Base-by-base conservation (phyloP, 2,113 vertebrate species). In the Spea bombifrons region DNA sequence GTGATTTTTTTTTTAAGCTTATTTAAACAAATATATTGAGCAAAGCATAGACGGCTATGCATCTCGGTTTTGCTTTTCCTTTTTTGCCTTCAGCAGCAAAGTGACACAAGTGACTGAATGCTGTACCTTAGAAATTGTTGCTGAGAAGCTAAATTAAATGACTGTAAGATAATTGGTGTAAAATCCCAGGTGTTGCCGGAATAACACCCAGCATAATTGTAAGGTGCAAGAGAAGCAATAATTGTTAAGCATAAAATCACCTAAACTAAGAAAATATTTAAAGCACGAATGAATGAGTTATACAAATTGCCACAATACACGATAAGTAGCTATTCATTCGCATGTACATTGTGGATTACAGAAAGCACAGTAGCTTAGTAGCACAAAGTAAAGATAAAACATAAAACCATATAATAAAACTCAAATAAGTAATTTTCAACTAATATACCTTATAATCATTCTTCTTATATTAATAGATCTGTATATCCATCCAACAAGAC, bases 111-210 rank as follows among this genome's bases (percentile, higher is more conserved):
- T 48, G 59, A 77, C 79, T 66, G 71, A 53, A 77, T 81, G 81
- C 75, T 80, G 17, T 82, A 77, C 75, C 72, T 78, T 84, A 67
- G 73, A 84, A 83, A 77, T 61, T 81, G 63, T 67, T 81, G 76
- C 75, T 80, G 73, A 61, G 68, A 15, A 63, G 75, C 83, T 68
- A 74, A 75, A 79, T 76, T 82, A 82, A 81, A 84, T 85, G 75
- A 78, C 69, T 85, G 77, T 73, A 81, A 67, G 71, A 80, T 79
- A 82, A 85, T 82, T 72, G 83, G 67, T 75, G 80, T 77, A 80
- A 83, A 81, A 55, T 82, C 76, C 75, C 61, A 77, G 67, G 79
- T 82, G 53, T 76, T 79, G 82, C 81, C 81, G 78, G 73, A 83
- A 84, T 46, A 81, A 81, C 75, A 81, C 48, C 66, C 67, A 80